Evolutionary conservation across 2,797 vertebrate genomes (phyloP), one percentile per base, ranked within the genome.

Genomic region (Enteromius paludinosus): DNA sequence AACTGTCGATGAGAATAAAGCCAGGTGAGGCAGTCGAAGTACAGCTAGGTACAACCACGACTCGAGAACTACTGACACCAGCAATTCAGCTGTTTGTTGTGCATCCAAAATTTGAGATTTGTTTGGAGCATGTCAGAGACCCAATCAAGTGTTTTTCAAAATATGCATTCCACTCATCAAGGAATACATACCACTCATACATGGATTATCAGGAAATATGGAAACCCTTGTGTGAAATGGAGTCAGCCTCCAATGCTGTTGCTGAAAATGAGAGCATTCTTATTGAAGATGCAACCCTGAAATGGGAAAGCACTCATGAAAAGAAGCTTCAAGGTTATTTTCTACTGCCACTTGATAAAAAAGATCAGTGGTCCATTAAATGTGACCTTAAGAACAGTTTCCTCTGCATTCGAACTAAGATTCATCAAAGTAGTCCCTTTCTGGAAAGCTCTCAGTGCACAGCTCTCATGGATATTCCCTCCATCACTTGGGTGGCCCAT

Each of bases 401-500:
- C 82, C 73, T 96, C 74, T 96, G 96, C 84, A 88, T 97, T 81
- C 93, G 94, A 59, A 87, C 94, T 1, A 89, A 83, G 23, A 92
- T 90, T 20, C 85, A 93, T 61, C 86, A 72, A 61, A 83, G 2
- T 5, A 38, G 28, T 75, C 30, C 28, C 35, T 23, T 61, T 62
- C 30, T 62, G 4, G 74, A 81, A 0, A 61, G 71, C 65, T 20
- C 62, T 73, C 86, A 86, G 7, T 35, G 54, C 35, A 66, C 69
- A 30, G 72, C 85, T 56, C 81, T 82, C 68, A 82, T 92, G 1
- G 92, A 95, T 81, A 91, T 93, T 0, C 38, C 86, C 35, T 92
- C 84, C 0, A 92, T 95, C 66, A 94, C 93, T 7, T 96, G 96
- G 96, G 92, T 96, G 69, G 94, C 93, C 54, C 96, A 96, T 0